Percentiles rank a stretch among this genome's conserved stretches.
phyloP scores from a whole-genome alignment of 2,888 invertebrate genomes.

The Schizotus pectinicornis region DNA sequence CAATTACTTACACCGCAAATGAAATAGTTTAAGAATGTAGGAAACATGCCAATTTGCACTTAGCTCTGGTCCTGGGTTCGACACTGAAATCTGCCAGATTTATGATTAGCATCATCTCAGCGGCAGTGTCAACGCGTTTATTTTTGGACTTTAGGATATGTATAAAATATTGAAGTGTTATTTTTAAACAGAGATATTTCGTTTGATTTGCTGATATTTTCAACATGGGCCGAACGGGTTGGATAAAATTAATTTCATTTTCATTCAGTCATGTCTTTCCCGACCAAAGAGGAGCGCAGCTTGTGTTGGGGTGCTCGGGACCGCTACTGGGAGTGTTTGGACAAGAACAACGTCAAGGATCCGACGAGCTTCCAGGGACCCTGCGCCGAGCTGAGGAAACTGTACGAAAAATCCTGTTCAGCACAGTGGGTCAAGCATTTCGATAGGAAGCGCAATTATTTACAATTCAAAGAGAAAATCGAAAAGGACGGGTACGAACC shows the following conservation, averaged over 20 bases:
- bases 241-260: constrained; percentile 23
- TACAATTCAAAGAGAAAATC: constrained; percentile 87
- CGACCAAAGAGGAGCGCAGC: constrained; percentile 77
- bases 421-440: constrained; percentile 93
- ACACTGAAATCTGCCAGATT: constrained; percentile 3
- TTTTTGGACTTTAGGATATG: constrained; percentile 12
- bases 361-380: constrained; percentile 58
- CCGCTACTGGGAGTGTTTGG: constrained; percentile 89
- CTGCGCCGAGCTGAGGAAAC: constrained; percentile 74
- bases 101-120: constrained; percentile 6
- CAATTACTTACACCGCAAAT: no score
- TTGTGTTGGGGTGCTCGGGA: constrained; percentile 88
- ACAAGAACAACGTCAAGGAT: constrained; percentile 65
- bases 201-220: constrained; percentile 35
- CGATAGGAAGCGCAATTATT: constrained; percentile 86
- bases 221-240: constrained; percentile 26
- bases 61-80: not conserved
- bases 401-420: constrained; percentile 80
- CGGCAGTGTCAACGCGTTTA: constrained; percentile 9
- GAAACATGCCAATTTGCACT: no score
- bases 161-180: constrained; percentile 15
- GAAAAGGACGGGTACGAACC: constrained; percentile 87
- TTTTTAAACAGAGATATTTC: constrained; percentile 19
- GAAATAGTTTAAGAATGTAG: no score
- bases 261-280: constrained; percentile 74